phyloP scores from a whole-genome alignment of 2,888 invertebrate genomes.

The Allygus modestus region DNA sequence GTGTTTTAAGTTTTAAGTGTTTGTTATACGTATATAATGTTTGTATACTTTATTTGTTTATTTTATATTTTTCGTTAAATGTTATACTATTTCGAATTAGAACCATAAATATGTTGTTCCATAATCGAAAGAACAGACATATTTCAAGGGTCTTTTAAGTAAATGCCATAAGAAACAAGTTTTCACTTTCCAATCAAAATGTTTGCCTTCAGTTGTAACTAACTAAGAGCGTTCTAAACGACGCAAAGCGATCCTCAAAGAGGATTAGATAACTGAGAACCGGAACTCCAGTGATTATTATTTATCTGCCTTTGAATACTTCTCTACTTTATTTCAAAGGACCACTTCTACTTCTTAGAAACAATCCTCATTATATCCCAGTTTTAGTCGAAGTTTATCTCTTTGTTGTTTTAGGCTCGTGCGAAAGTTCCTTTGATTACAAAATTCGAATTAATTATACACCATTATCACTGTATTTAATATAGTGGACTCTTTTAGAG shows the following conservation, averaged over 20 bases:
- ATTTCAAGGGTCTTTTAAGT: no score
- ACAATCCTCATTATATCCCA: slow-evolving; percentile 6
- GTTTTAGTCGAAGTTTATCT: no score
- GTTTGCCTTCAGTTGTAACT: background rate
- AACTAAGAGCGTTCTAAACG: background rate
- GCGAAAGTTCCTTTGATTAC: background rate
- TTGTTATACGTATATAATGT: no score
- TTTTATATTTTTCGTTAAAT: no score
- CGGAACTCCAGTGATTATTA: slow-evolving; percentile 20
- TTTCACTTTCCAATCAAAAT: background rate
- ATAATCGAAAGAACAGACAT: no score
- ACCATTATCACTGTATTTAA: no score
- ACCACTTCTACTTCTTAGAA: background rate
- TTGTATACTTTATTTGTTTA: no score
- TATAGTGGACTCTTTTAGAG: no score
- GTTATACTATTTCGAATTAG: no score
- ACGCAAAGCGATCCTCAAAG: background rate
- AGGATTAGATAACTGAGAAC: background rate
- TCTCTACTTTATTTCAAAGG: slow-evolving; percentile 1
- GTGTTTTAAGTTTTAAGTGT: no score
- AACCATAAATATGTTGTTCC: no score
- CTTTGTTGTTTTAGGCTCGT: background rate
- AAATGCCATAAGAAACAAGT: no score
- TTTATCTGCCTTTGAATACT: slow-evolving; percentile 25
- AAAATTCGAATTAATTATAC: background rate